Base-by-base conservation (phyloP, 2,888 invertebrate genomes). In the Catonia carolina region DNA sequence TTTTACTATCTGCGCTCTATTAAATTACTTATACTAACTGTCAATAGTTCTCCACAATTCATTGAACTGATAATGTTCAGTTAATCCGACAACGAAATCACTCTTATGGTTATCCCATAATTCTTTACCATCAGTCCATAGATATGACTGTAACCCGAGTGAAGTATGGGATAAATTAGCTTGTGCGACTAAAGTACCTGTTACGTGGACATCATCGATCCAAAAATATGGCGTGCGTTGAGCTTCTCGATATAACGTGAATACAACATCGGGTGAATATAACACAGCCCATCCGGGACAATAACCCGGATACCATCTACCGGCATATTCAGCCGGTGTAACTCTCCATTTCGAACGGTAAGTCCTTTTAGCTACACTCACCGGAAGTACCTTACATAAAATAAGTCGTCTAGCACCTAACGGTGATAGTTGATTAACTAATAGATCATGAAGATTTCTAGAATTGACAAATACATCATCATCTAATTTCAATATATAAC, bases 201-300 rank as follows among this genome's bases (percentile, higher is more conserved):
- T 89, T 35, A 89, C 76, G 66, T 85, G 86, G 33, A 86, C 86
- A 70, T 89, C 89, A 68, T 90, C 89, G 50, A 89, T 85, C 89
- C 89, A 89, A 73, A 89, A 88, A 68, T 85, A 89, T 1, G 79
- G 79, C 2, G 76, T 72, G 6, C 71, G 73, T 65, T 83, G 81
- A 1, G 84, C 84, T 47, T 77, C 77, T 54, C 73, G 73, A 50
- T 82, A 79, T 12, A 84, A 71, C 23, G 75, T 72, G 56, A 74
- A 75, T 14, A 78, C 78, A 36, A 80, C 78, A 68, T 85, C 84
- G 39, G 78, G 75, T 0, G 84, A 84, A 67, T 84, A 84, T 10
- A 86, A 72, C 57, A 86, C 79, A 2, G 80, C 81, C 77, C 80
- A 83, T 6, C 89, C 89, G 20, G 83, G 79, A 72, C 89, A 90